Evolutionary conservation across 2,888 invertebrate genomes (phyloP), one percentile per base, ranked within the genome.

Genomic region (Cantharis nigra): DNA sequence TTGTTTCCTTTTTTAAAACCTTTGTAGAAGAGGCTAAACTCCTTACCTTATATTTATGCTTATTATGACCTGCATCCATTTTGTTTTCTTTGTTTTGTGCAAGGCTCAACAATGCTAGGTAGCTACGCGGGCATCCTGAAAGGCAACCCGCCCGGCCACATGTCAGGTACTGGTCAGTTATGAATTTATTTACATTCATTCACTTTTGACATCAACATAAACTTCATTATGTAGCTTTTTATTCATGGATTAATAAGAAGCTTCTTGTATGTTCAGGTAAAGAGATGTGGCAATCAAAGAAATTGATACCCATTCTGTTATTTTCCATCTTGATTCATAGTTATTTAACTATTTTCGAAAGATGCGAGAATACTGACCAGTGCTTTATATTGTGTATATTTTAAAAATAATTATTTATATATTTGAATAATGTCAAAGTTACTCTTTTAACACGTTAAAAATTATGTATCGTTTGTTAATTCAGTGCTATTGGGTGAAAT

Each of bases 81-180:
- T 82, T 81, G 77, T 81, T 83, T 86, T 88, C 85, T 86, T 84
- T 88, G 86, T 88, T 88, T 87, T 86, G 86, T 87, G 88, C 88
- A 89, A 89, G 89, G 89, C 88, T 85, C 86, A 84, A 82, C 86
- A 84, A 87, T 88, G 87, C 88, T 88, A 91, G 91, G 91, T 92
- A 93, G 95, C 91, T 97, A 97, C 93, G 96, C 96, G 90, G 94
- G 95, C 91, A 95, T 96, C 90, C 92, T 97, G 90, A 95, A 95
- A 90, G 96, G 96, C 89, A 93, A 94, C 86, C 93, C 94, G 90
- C 92, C 93, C 90, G 92, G 92, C 91, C 90, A 91, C 91, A 94
- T 96, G 94, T 94, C 96, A 95, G 96, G 96, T 96, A 94, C 93
- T 90, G 90, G 91, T 91, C 91, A 91, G 90, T 89, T 67, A 89